Conservation (phyloP, 23 tunicate species). For the Clavelina lepadiformis region DNA sequence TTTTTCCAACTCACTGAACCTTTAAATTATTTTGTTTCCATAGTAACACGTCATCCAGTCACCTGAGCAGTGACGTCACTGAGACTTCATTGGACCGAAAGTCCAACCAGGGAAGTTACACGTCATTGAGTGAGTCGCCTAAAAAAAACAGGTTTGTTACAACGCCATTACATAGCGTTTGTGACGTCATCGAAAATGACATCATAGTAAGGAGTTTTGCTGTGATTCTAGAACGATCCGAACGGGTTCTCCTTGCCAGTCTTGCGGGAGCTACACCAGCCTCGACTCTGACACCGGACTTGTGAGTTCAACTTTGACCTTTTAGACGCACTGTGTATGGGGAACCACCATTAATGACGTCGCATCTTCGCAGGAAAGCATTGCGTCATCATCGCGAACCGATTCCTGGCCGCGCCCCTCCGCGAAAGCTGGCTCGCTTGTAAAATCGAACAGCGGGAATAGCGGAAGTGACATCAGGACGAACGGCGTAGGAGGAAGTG, state of each 20-base stretch:
- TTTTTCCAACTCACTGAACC: not conserved
- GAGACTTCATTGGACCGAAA: conserved; percentile 57
- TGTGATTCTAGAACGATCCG: conserved; percentile 29
- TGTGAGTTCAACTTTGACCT: conserved; percentile 30
- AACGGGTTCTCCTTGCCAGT: conserved; percentile 74
- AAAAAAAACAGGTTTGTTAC: conserved; percentile 33
- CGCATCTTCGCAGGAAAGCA: conserved; percentile 7
- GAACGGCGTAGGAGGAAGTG: conserved; percentile 12
- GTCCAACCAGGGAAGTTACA: conserved; percentile 67
- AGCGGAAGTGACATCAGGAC: conserved; percentile 19
- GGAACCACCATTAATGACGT: not conserved
- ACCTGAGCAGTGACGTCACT: conserved; percentile 53
- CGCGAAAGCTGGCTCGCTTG: not conserved
- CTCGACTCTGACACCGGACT: conserved; percentile 82
- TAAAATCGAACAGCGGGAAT: conserved; percentile 25
- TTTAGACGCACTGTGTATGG: not conserved
- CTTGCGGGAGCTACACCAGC: conserved; percentile 67
- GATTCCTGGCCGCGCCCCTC: conserved; percentile 24
- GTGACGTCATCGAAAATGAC: not conserved
- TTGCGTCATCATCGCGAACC: conserved; percentile 17
- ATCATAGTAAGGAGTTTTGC: not conserved
- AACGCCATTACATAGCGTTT: not conserved
- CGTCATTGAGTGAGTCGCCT: conserved; percentile 77
- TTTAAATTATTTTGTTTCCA: not conserved
- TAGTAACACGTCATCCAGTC: conserved; percentile 32